These are phyloP conservation scores for Chrysolina oricalcia DNA, from an alignment of 2,888 invertebrate genomes.

Conservation along the genomic window DNA sequence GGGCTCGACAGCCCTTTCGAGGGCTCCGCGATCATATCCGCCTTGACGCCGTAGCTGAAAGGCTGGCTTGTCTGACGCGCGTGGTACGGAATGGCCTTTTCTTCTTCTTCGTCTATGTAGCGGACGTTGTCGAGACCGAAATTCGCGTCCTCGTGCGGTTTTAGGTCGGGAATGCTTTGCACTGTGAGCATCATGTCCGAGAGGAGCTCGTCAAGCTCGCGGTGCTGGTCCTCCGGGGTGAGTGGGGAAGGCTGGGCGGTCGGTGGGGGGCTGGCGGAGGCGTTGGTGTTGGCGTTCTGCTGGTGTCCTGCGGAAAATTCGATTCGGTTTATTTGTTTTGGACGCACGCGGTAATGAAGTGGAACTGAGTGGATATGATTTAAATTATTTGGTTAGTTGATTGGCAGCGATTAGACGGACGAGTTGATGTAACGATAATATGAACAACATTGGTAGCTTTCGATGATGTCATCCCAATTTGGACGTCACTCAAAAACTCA, in stretches of 20 bases:
- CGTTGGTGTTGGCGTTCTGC: conserved; percentile 71
- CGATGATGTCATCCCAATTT: too few species aligned
- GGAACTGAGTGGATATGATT: conserved; percentile 3
- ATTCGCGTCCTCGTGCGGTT: conserved; percentile 59
- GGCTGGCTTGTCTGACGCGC: conserved; percentile 91
- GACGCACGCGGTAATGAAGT: not conserved
- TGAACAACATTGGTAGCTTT: not conserved
- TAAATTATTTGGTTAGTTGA: not conserved
- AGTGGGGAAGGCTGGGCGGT: conserved; percentile 71
- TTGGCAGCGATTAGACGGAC: not conserved
- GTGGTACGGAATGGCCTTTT: conserved; percentile 89
- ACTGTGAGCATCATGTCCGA: conserved; percentile 91
- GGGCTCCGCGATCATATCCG: conserved; percentile 66
- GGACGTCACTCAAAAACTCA: too few species aligned
- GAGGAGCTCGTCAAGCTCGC: conserved; percentile 88
- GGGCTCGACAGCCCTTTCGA: conserved; percentile 83
- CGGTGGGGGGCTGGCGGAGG: conserved; percentile 71
- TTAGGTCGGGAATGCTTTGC: conserved; percentile 83
- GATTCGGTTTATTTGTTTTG: conserved; percentile 26
- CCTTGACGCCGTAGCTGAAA: conserved; percentile 82
- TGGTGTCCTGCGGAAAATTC: conserved; percentile 68
- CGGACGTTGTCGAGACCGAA: conserved; percentile 10
- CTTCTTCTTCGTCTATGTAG: conserved; percentile 70
- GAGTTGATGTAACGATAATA: not conserved
- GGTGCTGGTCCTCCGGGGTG: conserved; percentile 75